These are phyloP conservation scores for Chloropsis cyanopogon DNA, from an alignment of 2,113 vertebrate genomes.

Conservation along the genomic window DNA sequence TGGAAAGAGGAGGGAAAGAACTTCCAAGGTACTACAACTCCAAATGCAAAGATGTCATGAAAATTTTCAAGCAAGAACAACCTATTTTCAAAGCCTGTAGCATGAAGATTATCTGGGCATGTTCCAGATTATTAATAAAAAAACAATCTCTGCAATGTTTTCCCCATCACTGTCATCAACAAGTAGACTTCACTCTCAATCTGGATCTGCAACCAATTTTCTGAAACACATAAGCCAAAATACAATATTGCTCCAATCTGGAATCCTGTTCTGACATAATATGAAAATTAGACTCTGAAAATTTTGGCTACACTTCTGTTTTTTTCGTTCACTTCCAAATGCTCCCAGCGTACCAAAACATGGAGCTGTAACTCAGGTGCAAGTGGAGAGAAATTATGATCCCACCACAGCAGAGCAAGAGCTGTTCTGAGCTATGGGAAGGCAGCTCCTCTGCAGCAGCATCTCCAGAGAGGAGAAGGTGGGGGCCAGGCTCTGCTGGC, in stretches of 20 bases:
- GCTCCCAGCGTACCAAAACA: not conserved
- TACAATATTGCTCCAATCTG: slow-evolving; percentile 46
- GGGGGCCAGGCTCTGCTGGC: not conserved
- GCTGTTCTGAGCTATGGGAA: not conserved
- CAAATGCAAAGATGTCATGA: not conserved
- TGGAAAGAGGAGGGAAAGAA: not conserved
- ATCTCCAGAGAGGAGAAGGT: not conserved
- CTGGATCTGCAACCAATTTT: slow-evolving; percentile 53
- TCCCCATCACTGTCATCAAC: slow-evolving; percentile 25
- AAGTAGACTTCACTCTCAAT: not conserved
- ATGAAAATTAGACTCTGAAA: slow-evolving; percentile 47
- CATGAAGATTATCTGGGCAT: not conserved
- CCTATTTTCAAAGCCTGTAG: not conserved
- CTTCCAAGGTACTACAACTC: not conserved
- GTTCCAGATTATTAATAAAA: slow-evolving; percentile 7
- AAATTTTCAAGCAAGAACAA: not conserved
- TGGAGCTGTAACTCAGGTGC: not conserved
- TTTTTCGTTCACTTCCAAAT: not conserved
- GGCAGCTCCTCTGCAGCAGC: not conserved
- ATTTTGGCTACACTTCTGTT: slow-evolving; percentile 11
- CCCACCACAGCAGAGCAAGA: not conserved
- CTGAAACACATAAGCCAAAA: slow-evolving; percentile 30
- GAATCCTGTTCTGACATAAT: slow-evolving; percentile 55
- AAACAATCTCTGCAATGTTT: not conserved
- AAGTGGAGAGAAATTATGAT: not conserved